phyloP scores from a whole-genome alignment of 2,797 vertebrate species.

The Catamblyrhynchus diadema region DNA sequence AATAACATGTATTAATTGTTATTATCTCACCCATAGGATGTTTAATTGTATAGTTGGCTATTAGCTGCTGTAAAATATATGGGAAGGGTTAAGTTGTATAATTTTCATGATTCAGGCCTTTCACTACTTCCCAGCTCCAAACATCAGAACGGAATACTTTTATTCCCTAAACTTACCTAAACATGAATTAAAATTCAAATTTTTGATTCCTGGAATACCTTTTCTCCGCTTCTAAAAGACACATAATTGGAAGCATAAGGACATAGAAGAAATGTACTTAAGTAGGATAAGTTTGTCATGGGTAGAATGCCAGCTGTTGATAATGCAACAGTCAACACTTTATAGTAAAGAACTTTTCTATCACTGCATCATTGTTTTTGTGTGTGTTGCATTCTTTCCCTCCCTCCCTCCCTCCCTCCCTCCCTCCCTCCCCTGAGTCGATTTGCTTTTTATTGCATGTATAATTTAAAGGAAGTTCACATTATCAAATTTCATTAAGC shows the following conservation, averaged over 20 bases:
- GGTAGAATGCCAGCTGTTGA: not conserved
- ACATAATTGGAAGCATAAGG: not conserved
- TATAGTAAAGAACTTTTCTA: not conserved
- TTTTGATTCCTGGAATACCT: not conserved
- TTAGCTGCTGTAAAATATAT: constrained; percentile 3
- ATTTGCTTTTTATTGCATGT: not conserved
- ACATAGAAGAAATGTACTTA: not conserved
- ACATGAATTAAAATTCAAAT: not conserved
- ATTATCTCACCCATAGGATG: not conserved
- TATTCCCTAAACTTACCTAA: not conserved
- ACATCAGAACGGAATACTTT: not conserved
- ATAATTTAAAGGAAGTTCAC: not conserved
- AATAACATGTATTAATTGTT: constrained; percentile 11
- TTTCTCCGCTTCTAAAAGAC: not conserved
- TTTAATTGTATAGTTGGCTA: not conserved
- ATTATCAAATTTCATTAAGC: not conserved
- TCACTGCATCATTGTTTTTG: not conserved
- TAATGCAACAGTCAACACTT: not conserved
- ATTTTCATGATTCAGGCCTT: not conserved
- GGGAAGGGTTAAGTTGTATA: not conserved
- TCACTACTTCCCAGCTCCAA: not conserved
- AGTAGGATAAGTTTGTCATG: not conserved
- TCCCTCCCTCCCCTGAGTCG: not conserved
- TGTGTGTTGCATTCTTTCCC: not conserved
- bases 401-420: not conserved